Base-by-base conservation (phyloP, 2,888 invertebrate genomes). In the Piscicola geometra region DNA sequence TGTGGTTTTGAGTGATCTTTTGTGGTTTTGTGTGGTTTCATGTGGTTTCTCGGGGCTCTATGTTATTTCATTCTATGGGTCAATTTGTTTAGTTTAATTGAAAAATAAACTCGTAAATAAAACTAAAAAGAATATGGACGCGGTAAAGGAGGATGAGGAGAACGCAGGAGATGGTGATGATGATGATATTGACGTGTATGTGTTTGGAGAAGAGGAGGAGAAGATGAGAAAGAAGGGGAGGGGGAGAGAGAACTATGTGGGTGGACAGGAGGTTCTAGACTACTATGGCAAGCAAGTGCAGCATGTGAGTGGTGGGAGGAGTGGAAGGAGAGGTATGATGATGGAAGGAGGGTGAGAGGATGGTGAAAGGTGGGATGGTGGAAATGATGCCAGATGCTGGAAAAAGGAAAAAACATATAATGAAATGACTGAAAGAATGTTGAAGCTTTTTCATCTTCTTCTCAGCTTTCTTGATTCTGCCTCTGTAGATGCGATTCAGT, bases 161-260 rank as follows among this genome's bases (percentile, higher is more conserved):
- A 56, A 21, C 25, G 60, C 5, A 3, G 32, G 28, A 25, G 76
- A 77, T 32, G n/a, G n/a, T n/a, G n/a, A n/a, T n/a, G 76, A 76
- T 9, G 84, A 83, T 75, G 81, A 81, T 28, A 81, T 84, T 75
- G 83, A 83, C 78, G 78, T 84, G 76, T 84, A 81, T 80, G 82
- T 83, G 56, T 84, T 84, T 80, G 84, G 83, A 25, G 84, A 83
- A 77, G 83, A 84, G 35, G 84, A 84, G 77, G 78, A 80, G 28
- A 78, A 78, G 66, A 77, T 84, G 33, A 81, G 81, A 25, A 71
- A 41, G 28, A 75, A 75, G 25, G 78, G 78, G 25, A 68, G 28
- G 5, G 33, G 41, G 73, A 77, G 78, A 36, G 75, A 74, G 9
- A 77, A 76, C 35, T 66, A 75, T 47, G 47, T 79, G 18, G 41